Base-by-base conservation (phyloP, 2,797 vertebrate genomes). In the Heterohyrax brucei region DNA sequence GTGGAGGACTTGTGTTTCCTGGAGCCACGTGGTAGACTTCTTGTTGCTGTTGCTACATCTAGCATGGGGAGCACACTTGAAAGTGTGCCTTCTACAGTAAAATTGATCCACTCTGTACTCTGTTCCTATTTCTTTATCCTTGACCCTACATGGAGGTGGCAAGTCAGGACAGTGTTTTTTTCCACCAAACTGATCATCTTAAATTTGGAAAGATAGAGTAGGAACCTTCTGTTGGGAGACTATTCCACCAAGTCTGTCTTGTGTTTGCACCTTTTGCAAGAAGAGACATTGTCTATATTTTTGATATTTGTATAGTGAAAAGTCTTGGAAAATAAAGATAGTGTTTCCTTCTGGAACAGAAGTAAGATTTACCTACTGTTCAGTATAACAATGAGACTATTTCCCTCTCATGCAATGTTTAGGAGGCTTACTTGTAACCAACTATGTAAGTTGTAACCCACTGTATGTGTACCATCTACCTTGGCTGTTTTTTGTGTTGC, bases 111-210 rank as follows among this genome's bases (percentile, higher is more conserved):
- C 39, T 33, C 18, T 89, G 18, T 4, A 80, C 16, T 95, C 22
- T 89, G 3, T 75, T 86, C 93, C 26, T 85, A 73, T 87, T 92
- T 87, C 70, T 80, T 92, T 53, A 79, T 50, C n/a, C 61, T 59
- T 78, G 4, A 30, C 1, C 21, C 13, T 87, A 81, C 56, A 92
- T 22, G 21, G 61, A 75, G 61, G 30, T 30, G 10, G 61, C 73
- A 66, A 77, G 13, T 70, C 64, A 87, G n/a, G 18, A 26, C 44
- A 62, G 68, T 18, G 39, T 89, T 88, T 91, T 33, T 80, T 89
- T 30, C 46, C 0, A 6, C 44, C 39, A 53, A 68, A 62, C 50
- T 82, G 70, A 21, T n/a, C 33, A 80, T 91, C 46, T 92, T 89
- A 72, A 46, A 95, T 64, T 73, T 76, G 13, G 44, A 95, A 24